A percentile compares a stretch with the other conserved stretches of the same genome.
These are phyloP conservation scores for Apis mellifera DNA, from an alignment of 1,140 invertebrate species.

Conservation along the genomic window Amel_HAv3.1 CM009931.2:2867501-2868000, in stretches of 20 bases:
- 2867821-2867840: conserved; percentile 10
- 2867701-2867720: too few relatives aligned
- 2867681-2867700: not conserved
- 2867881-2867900: conserved; percentile 52
- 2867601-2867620: not conserved
- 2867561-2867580: not conserved
- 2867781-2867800: conserved; percentile 24
- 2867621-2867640: not conserved
- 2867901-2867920: conserved; percentile 51
- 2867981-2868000: conserved; percentile 62
- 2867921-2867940: conserved; percentile 17
- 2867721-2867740: not conserved
- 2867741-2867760: not conserved
- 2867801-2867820: not conserved
- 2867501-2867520: not conserved
- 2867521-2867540: too few relatives aligned
- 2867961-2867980: conserved; percentile 60
- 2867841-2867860: not conserved
- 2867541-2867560: too few relatives aligned
- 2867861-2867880: conserved; percentile 34
- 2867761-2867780: conserved; percentile 3
- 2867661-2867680: not conserved
- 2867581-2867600: not conserved
- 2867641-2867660: not conserved
- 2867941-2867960: conserved; percentile 58